These are phyloP conservation scores for Macaca fascicularis DNA, from an alignment of 2,113 vertebrate species.

Conservation along the genomic window DNA sequence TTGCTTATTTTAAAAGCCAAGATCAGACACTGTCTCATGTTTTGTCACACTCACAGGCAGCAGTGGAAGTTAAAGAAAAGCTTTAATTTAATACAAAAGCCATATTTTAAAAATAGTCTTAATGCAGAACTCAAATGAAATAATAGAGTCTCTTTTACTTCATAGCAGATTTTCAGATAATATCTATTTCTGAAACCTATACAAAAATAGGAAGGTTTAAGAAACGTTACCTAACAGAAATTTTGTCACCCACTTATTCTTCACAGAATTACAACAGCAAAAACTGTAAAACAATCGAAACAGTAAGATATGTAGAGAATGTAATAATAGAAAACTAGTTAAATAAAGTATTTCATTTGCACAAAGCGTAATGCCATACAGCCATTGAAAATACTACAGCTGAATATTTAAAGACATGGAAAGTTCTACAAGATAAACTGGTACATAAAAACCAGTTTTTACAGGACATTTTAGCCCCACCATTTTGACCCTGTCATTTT, in stretches of 20 bases:
- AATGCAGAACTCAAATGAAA: not conserved
- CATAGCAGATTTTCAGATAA: not conserved
- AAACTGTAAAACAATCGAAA: not conserved
- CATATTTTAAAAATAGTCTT: conserved; percentile 48
- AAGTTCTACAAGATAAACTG: not conserved
- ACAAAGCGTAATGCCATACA: not conserved
- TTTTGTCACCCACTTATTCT: not conserved
- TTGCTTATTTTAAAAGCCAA: conserved; percentile 70
- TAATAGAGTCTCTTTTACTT: not conserved
- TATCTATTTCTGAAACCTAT: conserved; percentile 5
- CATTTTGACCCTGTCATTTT: conserved; percentile 8
- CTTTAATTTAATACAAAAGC: conserved; percentile 33
- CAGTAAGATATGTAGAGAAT: not conserved
- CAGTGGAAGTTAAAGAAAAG: not conserved
- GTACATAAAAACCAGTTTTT: conserved; percentile 20
- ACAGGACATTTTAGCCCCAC: not conserved
- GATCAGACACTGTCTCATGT: conserved; percentile 39
- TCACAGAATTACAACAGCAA: not conserved
- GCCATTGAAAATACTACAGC: conserved; percentile 1
- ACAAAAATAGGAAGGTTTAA: conserved; percentile 41
- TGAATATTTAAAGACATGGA: not conserved
- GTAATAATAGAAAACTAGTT: not conserved
- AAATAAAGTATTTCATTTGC: not conserved
- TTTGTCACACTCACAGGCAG: conserved; percentile 53
- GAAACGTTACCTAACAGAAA: conserved; percentile 5